These are phyloP conservation scores for Noctua janthe DNA, from an alignment of 2,888 invertebrate species.

Conservation along the genomic window DNA sequence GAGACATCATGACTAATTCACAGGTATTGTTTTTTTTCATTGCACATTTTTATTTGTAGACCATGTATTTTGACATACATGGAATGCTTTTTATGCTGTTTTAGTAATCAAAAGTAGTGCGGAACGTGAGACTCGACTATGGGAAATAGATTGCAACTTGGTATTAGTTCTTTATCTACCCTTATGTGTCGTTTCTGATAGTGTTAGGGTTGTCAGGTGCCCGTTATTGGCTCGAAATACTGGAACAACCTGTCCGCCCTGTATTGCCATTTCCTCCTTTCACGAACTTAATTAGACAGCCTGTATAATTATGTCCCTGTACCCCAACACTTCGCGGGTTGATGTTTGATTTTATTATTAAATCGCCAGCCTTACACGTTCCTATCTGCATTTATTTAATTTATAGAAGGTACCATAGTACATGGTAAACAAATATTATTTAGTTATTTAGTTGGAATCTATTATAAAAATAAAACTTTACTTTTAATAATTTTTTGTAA, in stretches of 20 bases:
- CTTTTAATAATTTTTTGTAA: not conserved
- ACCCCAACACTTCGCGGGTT: not conserved
- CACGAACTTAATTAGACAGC: not conserved
- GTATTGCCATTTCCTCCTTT: not conserved
- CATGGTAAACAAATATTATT: not conserved
- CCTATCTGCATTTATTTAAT: not conserved
- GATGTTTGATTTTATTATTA: slow-evolving; percentile 24
- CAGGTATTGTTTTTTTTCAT: slow-evolving; percentile 89
- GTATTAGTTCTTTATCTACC: slow-evolving; percentile 18
- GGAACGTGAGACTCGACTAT: slow-evolving; percentile 9
- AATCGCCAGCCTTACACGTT: slow-evolving; percentile 2
- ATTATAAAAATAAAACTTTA: not conserved
- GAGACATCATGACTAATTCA: slow-evolving; percentile 91
- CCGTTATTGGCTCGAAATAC: not conserved
- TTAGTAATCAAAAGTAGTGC: slow-evolving; percentile 32
- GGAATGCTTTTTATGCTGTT: slow-evolving; percentile 50
- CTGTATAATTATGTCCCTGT: not conserved
- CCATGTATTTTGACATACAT: slow-evolving; percentile 47
- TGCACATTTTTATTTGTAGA: slow-evolving; percentile 66
- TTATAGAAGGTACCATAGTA: not conserved
- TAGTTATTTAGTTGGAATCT: not conserved
- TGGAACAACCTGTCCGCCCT: not conserved
- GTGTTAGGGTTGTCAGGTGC: slow-evolving; percentile 18
- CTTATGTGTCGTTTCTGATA: slow-evolving; percentile 28
- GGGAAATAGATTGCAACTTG: slow-evolving; percentile 35